Percentiles rank a stretch among this genome's conserved stretches.
Evolutionary conservation across 2,113 vertebrate genomes (phyloP).

Genomic region (Dromas ardeola): DNA sequence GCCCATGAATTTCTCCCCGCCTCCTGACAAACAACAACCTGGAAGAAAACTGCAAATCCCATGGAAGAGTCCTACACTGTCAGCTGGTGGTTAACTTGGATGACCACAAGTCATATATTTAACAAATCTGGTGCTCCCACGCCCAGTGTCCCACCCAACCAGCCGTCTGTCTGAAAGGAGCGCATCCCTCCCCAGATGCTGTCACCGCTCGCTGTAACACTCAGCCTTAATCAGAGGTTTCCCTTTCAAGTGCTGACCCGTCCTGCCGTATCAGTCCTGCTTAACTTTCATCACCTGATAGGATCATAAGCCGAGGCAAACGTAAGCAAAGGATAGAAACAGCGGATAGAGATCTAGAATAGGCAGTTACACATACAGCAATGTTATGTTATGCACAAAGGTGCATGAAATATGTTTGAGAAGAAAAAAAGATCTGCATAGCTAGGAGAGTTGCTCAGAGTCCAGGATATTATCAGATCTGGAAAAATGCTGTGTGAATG

Average conservation of each 20-base stretch:
- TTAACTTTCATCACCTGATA: conserved; percentile 48
- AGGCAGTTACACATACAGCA: background rate
- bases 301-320: background rate
- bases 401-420: conserved; percentile 57
- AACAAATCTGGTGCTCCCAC: background rate
- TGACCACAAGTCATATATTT: background rate
- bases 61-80: background rate
- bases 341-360: conserved; percentile 40
- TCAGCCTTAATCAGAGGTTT: background rate
- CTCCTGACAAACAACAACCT: background rate
- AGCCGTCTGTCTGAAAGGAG: background rate
- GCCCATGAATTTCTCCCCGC: background rate
- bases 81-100: background rate
- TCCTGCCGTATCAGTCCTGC: background rate
- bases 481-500: background rate
- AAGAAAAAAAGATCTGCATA: background rate
- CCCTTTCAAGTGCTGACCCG: background rate
- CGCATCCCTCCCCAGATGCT: background rate
- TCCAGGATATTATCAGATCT: conserved; percentile 38
- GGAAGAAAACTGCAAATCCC: background rate
- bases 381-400: conserved; percentile 44
- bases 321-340: conserved; percentile 30
- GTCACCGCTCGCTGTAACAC: background rate
- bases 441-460: background rate
- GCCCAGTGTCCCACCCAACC: background rate